A percentile compares a stretch with the other conserved stretches of the same genome.
These are phyloP conservation scores for Epinephelus cyanopodus DNA, from an alignment of 2,113 vertebrate species.

Conservation along the genomic window DNA sequence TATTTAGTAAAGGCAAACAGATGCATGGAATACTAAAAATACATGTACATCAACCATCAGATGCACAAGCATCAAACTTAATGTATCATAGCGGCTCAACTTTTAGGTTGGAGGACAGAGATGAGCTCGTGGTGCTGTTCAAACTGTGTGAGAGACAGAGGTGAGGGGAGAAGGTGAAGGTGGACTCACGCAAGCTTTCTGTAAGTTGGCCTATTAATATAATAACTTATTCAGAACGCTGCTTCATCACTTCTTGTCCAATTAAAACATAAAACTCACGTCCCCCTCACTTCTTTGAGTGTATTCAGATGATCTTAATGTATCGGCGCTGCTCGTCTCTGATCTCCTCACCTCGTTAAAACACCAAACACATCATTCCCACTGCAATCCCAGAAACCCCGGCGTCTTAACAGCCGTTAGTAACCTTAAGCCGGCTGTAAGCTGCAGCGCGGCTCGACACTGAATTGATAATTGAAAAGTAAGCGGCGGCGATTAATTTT, in stretches of 20 bases:
- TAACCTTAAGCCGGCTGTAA: slow-evolving; percentile 77
- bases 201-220: too few species aligned
- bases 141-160: too few species aligned
- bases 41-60: too few species aligned
- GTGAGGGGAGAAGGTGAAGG: too few species aligned
- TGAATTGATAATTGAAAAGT: slow-evolving; percentile 82
- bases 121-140: too few species aligned
- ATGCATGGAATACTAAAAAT: too few species aligned
- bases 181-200: too few species aligned
- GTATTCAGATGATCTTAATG: slow-evolving; percentile 31
- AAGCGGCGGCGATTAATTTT: slow-evolving; percentile 76
- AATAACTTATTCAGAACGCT: too few species aligned
- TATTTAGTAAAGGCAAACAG: too few species aligned
- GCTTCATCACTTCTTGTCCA: neutral
- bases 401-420: slow-evolving; percentile 76
- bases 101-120: too few species aligned
- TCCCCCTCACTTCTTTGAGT: slow-evolving; percentile 30
- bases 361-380: slow-evolving; percentile 30
- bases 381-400: slow-evolving; percentile 62
- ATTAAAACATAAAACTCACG: neutral
- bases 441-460: slow-evolving; percentile 63
- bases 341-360: slow-evolving; percentile 59
- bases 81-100: too few species aligned
- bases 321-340: neutral
- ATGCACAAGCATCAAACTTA: too few species aligned